Percentiles rank a stretch among this genome's conserved stretches.
Conservation (phyloP, 2,113 vertebrate species). For the Misgurnus anguillicaudatus region DNA sequence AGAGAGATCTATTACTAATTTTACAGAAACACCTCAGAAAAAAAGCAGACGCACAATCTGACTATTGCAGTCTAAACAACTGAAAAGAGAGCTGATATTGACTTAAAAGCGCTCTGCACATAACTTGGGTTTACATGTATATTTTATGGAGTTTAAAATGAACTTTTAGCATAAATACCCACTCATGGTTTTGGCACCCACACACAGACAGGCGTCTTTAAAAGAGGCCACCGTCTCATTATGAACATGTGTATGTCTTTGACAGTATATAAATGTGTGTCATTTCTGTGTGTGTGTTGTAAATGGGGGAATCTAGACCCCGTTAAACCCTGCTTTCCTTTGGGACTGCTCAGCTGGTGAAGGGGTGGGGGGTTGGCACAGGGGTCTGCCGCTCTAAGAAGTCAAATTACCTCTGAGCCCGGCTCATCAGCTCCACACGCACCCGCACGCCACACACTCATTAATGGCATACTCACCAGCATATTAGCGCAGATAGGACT, state of each 20-base stretch:
- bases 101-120: neutral
- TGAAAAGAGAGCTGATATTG: too few species aligned
- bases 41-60: too few species aligned
- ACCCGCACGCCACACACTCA: slow-evolving; percentile 50
- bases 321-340: slow-evolving; percentile 87
- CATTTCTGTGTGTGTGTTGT: slow-evolving; percentile 50
- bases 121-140: neutral
- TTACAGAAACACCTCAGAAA: too few species aligned
- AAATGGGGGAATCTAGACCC: slow-evolving; percentile 87
- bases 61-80: too few species aligned
- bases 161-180: neutral
- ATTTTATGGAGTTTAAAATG: neutral
- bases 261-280: slow-evolving; percentile 24
- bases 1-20: too few species aligned
- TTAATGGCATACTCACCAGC: slow-evolving; percentile 52
- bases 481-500: slow-evolving; percentile 40
- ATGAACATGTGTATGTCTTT: slow-evolving; percentile 16
- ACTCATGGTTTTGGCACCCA: neutral
- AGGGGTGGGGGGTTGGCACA: slow-evolving; percentile 84
- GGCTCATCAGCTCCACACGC: slow-evolving; percentile 78
- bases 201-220: slow-evolving; percentile 31
- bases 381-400: slow-evolving; percentile 86
- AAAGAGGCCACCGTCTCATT: slow-evolving; percentile 32
- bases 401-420: slow-evolving; percentile 91
- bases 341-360: slow-evolving; percentile 85